A percentile compares a stretch with the other conserved stretches of the same genome.
These are phyloP conservation scores for Halcyon leucocephala DNA, from an alignment of 2,797 vertebrate genomes.

Conservation along the genomic window DNA sequence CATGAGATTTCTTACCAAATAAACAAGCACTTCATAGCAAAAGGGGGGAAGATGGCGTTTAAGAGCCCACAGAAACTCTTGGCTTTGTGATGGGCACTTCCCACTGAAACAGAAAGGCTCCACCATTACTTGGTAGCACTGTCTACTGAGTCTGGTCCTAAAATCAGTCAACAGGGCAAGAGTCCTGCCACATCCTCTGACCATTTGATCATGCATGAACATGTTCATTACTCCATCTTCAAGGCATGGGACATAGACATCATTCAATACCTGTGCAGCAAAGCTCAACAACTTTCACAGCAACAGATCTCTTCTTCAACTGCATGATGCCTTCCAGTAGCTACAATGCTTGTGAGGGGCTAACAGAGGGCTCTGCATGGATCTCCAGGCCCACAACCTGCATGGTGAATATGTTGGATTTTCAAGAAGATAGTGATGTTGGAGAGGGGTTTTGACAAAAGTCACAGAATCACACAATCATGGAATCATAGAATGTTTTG, in stretches of 20 bases:
- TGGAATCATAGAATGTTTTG: not conserved
- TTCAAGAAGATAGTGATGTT: not conserved
- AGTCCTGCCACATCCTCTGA: not conserved
- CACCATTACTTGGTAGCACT: not conserved
- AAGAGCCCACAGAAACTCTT: not conserved
- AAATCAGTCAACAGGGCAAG: not conserved
- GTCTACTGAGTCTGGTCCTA: not conserved
- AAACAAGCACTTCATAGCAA: not conserved
- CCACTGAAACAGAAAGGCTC: not conserved
- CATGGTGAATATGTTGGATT: not conserved
- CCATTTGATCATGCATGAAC: not conserved
- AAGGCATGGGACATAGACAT: accelerated
- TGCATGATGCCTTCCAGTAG: not conserved
- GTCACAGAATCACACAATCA: not conserved
- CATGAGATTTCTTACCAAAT: not conserved
- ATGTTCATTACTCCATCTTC: not conserved
- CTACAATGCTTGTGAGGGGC: not conserved
- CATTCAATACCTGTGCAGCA: accelerated
- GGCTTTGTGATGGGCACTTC: not conserved
- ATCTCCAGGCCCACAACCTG: not conserved
- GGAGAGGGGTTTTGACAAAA: accelerated
- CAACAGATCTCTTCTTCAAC: not conserved
- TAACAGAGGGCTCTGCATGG: not conserved
- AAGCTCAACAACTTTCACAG: not conserved
- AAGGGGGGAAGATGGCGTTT: not conserved